phyloP scores from a whole-genome alignment of 2,888 invertebrate genomes.

The Harpalus rubripes region DNA sequence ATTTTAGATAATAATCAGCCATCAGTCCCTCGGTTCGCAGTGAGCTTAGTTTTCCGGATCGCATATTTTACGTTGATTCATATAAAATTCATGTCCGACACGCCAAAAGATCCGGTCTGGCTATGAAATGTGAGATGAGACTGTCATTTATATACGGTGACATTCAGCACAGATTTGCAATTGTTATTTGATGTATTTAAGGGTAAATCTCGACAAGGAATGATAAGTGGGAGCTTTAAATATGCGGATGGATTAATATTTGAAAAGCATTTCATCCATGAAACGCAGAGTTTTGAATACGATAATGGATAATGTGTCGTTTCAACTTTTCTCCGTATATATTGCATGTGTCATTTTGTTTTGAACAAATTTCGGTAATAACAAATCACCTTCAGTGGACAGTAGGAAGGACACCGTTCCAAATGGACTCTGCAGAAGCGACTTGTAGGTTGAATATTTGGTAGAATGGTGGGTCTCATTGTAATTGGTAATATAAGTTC shows the following conservation, averaged over 20 bases:
- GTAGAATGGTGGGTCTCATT: too few relatives aligned
- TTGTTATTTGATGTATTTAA: slow-evolving; percentile 7
- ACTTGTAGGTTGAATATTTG: too few relatives aligned
- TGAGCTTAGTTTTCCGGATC: neutral
- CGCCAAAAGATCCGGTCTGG: slow-evolving; percentile 1
- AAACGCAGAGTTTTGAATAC: too few relatives aligned
- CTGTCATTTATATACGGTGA: neutral
- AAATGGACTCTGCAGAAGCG: too few relatives aligned
- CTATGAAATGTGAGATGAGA: neutral
- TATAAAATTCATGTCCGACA: slow-evolving; percentile 6
- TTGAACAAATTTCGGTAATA: too few relatives aligned
- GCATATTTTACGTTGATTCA: slow-evolving; percentile 6
- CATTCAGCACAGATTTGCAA: neutral
- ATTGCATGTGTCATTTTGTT: too few relatives aligned
- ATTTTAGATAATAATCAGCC: slow-evolving; percentile 6
- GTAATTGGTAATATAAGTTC: too few relatives aligned
- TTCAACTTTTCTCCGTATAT: too few relatives aligned
- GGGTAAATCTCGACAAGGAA: neutral
- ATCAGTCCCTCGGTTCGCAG: neutral
- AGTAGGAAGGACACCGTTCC: too few relatives aligned
- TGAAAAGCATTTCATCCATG: neutral
- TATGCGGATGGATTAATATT: neutral
- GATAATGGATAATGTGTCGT: too few relatives aligned
- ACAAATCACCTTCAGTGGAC: too few relatives aligned
- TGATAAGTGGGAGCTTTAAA: neutral